Percentiles rank a stretch among this genome's conserved stretches.
Evolutionary conservation across 2,888 invertebrate genomes (phyloP).

Genomic region (Mermis nigrescens): DNA sequence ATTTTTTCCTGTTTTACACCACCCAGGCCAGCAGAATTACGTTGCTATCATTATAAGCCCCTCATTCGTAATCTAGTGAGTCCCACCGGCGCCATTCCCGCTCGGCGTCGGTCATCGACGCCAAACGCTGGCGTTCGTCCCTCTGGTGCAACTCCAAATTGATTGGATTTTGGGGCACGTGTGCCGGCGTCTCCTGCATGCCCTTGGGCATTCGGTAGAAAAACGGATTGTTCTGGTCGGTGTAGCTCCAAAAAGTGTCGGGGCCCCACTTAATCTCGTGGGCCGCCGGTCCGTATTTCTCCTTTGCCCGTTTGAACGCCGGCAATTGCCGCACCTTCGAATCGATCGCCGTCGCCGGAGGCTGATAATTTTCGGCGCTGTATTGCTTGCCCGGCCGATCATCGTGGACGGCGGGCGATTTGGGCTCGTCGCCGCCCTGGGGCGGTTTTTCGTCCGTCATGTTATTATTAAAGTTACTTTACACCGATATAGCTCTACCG

Average conservation of each 20-base stretch:
- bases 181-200: background rate
- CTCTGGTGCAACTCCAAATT: conserved; percentile 8
- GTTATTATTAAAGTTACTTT: no score
- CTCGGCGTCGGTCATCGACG: conserved; percentile 4
- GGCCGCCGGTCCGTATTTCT: background rate
- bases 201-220: background rate
- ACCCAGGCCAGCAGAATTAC: no score
- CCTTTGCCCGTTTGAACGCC: background rate
- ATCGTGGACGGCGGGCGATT: background rate
- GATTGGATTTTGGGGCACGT: conserved; percentile 1
- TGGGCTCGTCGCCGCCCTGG: no score
- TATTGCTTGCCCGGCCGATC: background rate
- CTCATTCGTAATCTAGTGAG: no score
- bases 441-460: background rate
- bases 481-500: no score
- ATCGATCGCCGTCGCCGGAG: no score
- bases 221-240: conserved; percentile 1
- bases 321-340: background rate
- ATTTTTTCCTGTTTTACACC: no score
- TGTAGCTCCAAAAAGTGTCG: background rate
- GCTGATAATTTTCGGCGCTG: background rate
- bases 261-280: background rate
- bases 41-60: no score
- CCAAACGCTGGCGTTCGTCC: conserved; percentile 4
- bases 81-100: conserved; percentile 9